A percentile compares a stretch with the other conserved stretches of the same genome.
phyloP scores from a whole-genome alignment of 2,888 invertebrate species.

The Pachydiplax longipennis region DNA sequence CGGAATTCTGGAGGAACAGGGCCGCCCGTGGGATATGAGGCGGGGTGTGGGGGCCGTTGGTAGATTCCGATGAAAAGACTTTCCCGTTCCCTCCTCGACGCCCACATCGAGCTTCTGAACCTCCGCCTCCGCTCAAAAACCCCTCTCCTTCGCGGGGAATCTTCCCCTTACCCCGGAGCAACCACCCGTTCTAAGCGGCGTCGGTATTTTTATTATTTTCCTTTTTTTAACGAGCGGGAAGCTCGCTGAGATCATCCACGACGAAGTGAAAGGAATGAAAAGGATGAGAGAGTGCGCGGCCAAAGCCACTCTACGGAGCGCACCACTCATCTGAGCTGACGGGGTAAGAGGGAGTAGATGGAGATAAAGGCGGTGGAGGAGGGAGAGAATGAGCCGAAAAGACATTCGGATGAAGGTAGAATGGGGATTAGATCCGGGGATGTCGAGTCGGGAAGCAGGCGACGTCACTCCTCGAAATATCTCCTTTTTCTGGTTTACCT shows the following conservation, averaged over 20 bases:
- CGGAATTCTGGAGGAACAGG: constrained; percentile 3
- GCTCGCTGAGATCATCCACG: constrained; percentile 28
- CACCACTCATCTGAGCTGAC: constrained; percentile 8
- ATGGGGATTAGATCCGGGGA: constrained; percentile 8
- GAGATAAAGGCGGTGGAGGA: not conserved
- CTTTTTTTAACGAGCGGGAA: constrained; percentile 32
- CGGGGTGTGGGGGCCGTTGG: not conserved
- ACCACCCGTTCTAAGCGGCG: not conserved
- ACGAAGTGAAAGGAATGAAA: constrained; percentile 37
- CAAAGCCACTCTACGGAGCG: constrained; percentile 27
- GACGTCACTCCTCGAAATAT: not conserved
- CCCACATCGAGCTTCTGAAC: not conserved
- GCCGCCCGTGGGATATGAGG: not conserved
- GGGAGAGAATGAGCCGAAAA: not conserved
- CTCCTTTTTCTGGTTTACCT: not conserved
- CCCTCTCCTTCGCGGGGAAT: not conserved
- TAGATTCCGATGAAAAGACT: not conserved
- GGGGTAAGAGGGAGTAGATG: not conserved
- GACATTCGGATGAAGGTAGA: not conserved
- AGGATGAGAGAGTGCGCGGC: constrained; percentile 35
- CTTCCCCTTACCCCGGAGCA: not conserved
- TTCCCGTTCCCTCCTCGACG: not conserved
- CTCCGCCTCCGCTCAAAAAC: not conserved
- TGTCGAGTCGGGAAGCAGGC: not conserved
- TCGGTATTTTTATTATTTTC: not conserved